Percentiles rank a stretch among this genome's conserved stretches.
phyloP scores from a whole-genome alignment of 2,113 vertebrate genomes.

The Saimiri boliviensis region DNA sequence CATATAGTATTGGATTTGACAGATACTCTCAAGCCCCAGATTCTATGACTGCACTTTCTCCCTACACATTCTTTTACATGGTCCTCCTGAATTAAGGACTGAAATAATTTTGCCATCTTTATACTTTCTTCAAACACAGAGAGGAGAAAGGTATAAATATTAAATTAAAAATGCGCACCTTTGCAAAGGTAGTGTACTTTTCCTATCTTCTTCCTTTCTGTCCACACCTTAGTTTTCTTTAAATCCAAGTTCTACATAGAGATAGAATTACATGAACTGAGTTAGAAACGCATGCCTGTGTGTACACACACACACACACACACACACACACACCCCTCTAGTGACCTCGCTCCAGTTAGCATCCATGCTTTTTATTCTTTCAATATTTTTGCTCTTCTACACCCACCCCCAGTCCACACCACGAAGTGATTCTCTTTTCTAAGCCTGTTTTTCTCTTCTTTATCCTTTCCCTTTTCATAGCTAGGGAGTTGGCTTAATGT shows the following conservation, averaged over 20 bases:
- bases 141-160: background rate
- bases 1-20: background rate
- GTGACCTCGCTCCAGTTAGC: background rate
- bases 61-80: background rate
- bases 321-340: background rate
- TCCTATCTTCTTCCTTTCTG: background rate
- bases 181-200: background rate
- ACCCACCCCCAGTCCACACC: background rate
- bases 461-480: background rate
- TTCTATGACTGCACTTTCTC: background rate
- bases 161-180: background rate
- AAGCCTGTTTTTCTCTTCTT: background rate
- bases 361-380: background rate
- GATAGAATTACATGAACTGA: background rate
- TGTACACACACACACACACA: background rate
- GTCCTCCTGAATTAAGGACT: background rate
- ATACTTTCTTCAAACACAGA: background rate
- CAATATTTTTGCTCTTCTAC: background rate
- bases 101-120: background rate
- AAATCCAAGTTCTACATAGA: background rate
- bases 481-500: background rate
- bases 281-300: background rate
- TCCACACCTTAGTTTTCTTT: background rate
- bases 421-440: background rate
- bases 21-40: background rate